Base-by-base conservation (phyloP, 2,888 invertebrate genomes). In the Helicoverpa assulta region DNA sequence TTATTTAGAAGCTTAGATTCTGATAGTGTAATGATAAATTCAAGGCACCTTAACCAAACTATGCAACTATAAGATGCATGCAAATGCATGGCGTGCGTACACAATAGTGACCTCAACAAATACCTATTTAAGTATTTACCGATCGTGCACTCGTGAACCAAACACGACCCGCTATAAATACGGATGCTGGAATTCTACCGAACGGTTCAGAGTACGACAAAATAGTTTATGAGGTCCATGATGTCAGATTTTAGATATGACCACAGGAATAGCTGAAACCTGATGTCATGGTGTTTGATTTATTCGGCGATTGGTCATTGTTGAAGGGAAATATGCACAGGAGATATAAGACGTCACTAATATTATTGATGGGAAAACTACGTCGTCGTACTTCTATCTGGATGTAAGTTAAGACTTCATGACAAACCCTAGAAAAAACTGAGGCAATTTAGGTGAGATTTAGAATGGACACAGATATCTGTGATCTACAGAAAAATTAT, bases 121-220 rank as follows among this genome's bases (percentile, higher is more conserved):
- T 70, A 79, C 68, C 63, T 73, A 82, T 84, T 79, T 76, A 78
- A 70, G 65, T 73, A 82, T 84, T 79, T 76, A 78, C 59, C 69
- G 74, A 80, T 65, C 77, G 65, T 57, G 60, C 37, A 56, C 64
- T 37, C 55, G 14, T 57, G 19, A 56, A 40, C 47, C 52, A 18
- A 52, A 65, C 79, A 78, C 81, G 70, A 83, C 57, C 65, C 50
- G 78, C 52, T 43, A 66, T 78, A 70, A 58, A 66, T 55, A 68
- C 56, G 65, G 50, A 53, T 59, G 52, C 59, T 47, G 78, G 66
- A 67, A 78, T 77, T 78, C 50, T 5, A 37, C 69, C 55, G 16
- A 40, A 57, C 40, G 40, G 56, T n/a, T 37, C 62, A 33, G 50
- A 33, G 2, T 33, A 57, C 66, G 78, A 77, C 62, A 63, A 66